Conservation (phyloP, 2,888 invertebrate species). For the Trichopria drosophilae region DNA sequence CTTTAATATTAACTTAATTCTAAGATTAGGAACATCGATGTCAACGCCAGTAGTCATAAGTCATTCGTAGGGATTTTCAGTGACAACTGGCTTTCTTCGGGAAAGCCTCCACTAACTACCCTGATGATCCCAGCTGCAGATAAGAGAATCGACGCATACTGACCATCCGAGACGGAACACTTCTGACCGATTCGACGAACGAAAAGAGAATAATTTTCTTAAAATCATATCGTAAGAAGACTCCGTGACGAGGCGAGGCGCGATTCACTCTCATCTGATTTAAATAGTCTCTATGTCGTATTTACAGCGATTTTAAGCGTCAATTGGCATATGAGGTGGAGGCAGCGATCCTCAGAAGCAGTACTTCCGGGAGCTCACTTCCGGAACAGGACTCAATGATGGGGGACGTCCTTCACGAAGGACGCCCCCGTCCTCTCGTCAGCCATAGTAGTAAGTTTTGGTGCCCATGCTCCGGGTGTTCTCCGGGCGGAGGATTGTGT, state of each 20-base stretch:
- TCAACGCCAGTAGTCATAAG: no score
- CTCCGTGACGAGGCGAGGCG: no score
- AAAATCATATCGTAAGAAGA: no score
- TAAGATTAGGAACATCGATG: no score
- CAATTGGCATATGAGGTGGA: no score
- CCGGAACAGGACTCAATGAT: constrained; percentile 54
- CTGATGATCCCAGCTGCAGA: constrained; percentile 12
- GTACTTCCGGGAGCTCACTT: constrained; percentile 55
- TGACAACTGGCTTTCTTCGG: background rate
- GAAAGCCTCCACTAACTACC: constrained; percentile 6
- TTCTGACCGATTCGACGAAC: constrained; percentile 6
- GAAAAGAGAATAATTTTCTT: no score
- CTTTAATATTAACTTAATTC: no score
- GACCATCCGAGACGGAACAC: no score
- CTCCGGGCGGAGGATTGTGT: constrained; percentile 54
- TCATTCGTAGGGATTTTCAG: background rate
- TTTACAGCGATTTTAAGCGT: background rate
- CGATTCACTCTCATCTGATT: background rate
- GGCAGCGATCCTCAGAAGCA: constrained; percentile 47
- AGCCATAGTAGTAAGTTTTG: constrained; percentile 69
- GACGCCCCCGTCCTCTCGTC: constrained; percentile 66
- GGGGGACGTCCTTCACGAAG: constrained; percentile 50
- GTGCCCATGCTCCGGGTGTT: constrained; percentile 52
- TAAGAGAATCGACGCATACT: background rate
- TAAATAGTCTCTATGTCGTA: background rate